phyloP scores from a whole-genome alignment of 2,113 vertebrate genomes.

The Nematolebias whitei region DNA sequence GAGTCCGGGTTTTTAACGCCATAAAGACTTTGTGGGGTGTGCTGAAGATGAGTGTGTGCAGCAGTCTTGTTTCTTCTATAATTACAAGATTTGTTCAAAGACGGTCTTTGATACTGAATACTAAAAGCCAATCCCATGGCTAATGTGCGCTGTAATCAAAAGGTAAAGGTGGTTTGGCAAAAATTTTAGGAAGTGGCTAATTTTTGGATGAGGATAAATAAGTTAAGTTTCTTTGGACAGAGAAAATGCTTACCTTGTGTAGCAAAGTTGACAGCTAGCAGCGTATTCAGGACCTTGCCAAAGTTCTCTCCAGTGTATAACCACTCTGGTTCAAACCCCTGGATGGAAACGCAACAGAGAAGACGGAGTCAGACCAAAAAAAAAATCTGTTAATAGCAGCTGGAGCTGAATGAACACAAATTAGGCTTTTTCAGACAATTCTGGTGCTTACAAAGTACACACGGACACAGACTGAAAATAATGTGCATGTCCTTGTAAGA shows the following conservation, averaged over 20 bases:
- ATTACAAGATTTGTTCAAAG: too few species aligned
- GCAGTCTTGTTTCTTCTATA: too few species aligned
- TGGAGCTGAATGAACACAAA: conserved; percentile 22
- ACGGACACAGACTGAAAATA: conserved; percentile 16
- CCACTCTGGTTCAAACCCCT: conserved; percentile 93
- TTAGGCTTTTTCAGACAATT: conserved; percentile 8
- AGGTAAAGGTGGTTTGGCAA: too few species aligned
- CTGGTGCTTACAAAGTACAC: neutral
- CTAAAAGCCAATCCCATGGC: too few species aligned
- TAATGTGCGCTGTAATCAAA: neutral
- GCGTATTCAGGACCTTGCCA: conserved; percentile 87
- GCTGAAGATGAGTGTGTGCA: too few species aligned
- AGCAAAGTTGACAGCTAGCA: conserved; percentile 90
- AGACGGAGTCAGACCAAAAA: conserved; percentile 21
- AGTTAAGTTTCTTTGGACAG: neutral
- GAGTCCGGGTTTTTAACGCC: too few species aligned
- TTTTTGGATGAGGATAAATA: neutral
- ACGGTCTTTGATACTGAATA: too few species aligned
- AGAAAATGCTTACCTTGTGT: conserved; percentile 87
- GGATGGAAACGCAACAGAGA: conserved; percentile 46
- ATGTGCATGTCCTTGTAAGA: too few species aligned
- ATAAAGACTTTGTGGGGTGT: too few species aligned
- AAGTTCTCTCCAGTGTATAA: conserved; percentile 91
- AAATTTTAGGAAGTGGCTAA: too few species aligned
- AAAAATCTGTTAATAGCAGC: conserved; percentile 1